Evolutionary conservation across 2,888 invertebrate species (phyloP).

Genomic region (Panopea generosa): DNA sequence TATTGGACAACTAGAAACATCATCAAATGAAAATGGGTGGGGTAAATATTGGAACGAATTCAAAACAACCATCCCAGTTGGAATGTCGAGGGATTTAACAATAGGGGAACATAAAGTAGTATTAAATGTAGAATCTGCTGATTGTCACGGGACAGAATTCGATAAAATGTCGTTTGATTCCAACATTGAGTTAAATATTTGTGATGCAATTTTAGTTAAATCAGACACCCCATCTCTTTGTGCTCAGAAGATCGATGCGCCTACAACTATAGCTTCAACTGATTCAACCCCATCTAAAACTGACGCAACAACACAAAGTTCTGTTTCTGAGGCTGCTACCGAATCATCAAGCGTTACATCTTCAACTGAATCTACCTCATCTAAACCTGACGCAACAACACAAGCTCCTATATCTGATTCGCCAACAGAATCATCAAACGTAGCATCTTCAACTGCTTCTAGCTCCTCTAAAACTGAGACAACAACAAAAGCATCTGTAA

Average conservation of each 20-base stretch:
- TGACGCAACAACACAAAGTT: neutral
- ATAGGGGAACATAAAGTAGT: conserved; percentile 20
- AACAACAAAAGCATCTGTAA: no score
- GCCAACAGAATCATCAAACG: neutral
- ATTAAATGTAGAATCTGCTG: conserved; percentile 21
- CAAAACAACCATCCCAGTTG: conserved; percentile 7
- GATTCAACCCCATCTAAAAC: neutral
- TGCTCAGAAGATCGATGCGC: conserved; percentile 8
- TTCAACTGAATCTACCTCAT: neutral
- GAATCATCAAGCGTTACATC: no score
- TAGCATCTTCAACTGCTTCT: no score
- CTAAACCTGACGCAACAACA: conserved; percentile 7
- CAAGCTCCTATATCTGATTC: neutral
- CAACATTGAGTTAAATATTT: conserved; percentile 7
- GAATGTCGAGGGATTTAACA: neutral
- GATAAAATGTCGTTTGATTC: conserved; percentile 26
- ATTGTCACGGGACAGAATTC: conserved; percentile 48
- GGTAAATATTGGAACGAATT: conserved; percentile 43
- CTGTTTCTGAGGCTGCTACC: neutral
- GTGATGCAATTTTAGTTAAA: conserved; percentile 18
- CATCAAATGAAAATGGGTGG: conserved; percentile 26
- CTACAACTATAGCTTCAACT: neutral
- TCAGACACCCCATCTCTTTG: conserved; percentile 28
- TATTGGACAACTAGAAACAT: conserved; percentile 12
- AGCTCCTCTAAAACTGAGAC: no score